Evolutionary conservation across 2,113 vertebrate genomes (phyloP).

Genomic region (Odocoileus virginianus): DNA sequence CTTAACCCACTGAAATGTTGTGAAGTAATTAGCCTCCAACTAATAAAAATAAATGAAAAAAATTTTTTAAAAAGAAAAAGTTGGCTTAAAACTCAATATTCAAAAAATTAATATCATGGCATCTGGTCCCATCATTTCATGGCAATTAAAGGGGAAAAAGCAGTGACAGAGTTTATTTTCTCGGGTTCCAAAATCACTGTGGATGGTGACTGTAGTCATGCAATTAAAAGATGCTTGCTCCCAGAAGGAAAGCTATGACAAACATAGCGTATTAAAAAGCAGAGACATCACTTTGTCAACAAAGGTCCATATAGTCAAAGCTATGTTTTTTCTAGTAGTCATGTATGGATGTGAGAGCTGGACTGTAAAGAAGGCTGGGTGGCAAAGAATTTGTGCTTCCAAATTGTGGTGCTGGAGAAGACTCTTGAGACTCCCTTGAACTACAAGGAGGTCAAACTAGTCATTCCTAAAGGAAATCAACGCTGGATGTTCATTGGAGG

Average conservation of each 20-base stretch:
- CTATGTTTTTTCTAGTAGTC: background rate
- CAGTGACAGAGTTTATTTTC: background rate
- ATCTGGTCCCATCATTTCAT: background rate
- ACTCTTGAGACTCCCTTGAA: background rate
- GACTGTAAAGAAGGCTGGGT: background rate
- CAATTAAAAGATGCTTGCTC: background rate
- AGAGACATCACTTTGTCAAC: background rate
- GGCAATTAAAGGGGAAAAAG: background rate
- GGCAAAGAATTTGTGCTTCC: background rate
- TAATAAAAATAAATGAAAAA: too few species aligned
- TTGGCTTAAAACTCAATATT: background rate
- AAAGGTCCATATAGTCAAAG: background rate
- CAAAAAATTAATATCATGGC: background rate
- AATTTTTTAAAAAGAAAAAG: background rate
- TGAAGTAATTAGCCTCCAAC: too few species aligned
- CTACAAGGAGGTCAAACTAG: background rate
- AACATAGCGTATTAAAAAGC: background rate
- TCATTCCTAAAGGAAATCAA: background rate
- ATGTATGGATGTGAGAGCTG: background rate
- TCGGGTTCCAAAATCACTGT: background rate
- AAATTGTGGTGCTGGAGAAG: background rate
- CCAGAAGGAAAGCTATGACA: background rate
- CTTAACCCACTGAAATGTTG: background rate
- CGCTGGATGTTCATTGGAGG: background rate
- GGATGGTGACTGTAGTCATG: background rate